Conservation (phyloP, 2,797 vertebrate genomes). For the Enteromius viviparus region DNA sequence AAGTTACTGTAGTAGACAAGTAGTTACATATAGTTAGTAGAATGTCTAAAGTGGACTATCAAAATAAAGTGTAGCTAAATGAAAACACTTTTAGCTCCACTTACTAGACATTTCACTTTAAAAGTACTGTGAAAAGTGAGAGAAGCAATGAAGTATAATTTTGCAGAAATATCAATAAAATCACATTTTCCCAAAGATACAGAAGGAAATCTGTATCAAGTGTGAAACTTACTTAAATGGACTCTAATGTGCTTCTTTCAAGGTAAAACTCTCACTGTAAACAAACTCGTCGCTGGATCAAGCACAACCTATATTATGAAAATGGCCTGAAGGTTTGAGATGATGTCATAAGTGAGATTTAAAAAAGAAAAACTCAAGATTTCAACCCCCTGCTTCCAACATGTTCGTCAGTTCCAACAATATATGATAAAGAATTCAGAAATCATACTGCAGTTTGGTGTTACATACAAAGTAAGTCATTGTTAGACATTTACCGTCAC, state of each 20-base stretch:
- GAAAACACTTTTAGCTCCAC: background rate
- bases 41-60: too few species aligned
- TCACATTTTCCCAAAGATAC: background rate
- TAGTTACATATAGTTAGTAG: too few species aligned
- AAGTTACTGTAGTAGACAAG: too few species aligned
- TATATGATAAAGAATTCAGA: conserved; percentile 14
- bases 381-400: background rate
- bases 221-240: background rate
- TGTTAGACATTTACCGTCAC: conserved; percentile 1
- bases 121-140: background rate
- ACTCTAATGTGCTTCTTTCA: background rate
- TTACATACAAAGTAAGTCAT: conserved; percentile 10
- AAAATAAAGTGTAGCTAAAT: background rate
- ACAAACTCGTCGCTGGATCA: background rate
- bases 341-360: background rate
- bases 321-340: background rate
- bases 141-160: background rate
- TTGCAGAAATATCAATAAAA: background rate
- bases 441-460: conserved; percentile 19
- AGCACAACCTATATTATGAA: background rate
- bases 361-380: background rate
- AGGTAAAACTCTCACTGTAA: background rate
- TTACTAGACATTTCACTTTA: background rate
- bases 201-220: background rate
- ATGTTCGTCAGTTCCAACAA: background rate